Percentiles rank a stretch among this genome's conserved stretches.
These are phyloP conservation scores for Pomatorhinus ruficollis DNA, from an alignment of 2,113 vertebrate species.

Conservation along the genomic window DNA sequence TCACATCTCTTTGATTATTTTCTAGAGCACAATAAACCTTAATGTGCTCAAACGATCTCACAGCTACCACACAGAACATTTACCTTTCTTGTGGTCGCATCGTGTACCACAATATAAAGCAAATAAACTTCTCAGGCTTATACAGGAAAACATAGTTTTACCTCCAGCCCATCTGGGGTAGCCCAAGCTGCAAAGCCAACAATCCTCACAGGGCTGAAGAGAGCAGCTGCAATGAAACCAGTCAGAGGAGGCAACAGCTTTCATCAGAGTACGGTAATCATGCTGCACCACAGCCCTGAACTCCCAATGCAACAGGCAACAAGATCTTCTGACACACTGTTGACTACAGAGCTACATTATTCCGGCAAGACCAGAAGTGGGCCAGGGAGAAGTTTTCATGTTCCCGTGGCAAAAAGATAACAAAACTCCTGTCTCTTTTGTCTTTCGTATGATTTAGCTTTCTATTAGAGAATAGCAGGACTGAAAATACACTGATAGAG, in stretches of 20 bases:
- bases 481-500: not conserved
- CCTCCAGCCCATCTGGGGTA: not conserved
- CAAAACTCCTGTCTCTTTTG: not conserved
- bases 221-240: not conserved
- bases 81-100: not conserved
- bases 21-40: not conserved
- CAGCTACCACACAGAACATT: not conserved
- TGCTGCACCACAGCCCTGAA: not conserved
- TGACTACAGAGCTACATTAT: not conserved
- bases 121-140: not conserved
- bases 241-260: not conserved
- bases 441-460: not conserved
- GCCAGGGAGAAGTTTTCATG: not conserved
- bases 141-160: not conserved
- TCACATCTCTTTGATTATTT: not conserved
- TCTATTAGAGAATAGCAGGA: not conserved
- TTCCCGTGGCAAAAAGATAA: not conserved
- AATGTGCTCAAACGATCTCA: not conserved
- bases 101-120: fast-evolving
- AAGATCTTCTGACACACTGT: not conserved
- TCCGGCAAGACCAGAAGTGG: not conserved
- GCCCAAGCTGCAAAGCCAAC: not conserved
- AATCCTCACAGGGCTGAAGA: not conserved
- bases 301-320: not conserved
- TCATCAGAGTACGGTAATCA: not conserved